Percentiles rank a stretch among this genome's conserved stretches.
phyloP scores from a whole-genome alignment of 2,797 vertebrate genomes.

The Oryzias sinensis region DNA sequence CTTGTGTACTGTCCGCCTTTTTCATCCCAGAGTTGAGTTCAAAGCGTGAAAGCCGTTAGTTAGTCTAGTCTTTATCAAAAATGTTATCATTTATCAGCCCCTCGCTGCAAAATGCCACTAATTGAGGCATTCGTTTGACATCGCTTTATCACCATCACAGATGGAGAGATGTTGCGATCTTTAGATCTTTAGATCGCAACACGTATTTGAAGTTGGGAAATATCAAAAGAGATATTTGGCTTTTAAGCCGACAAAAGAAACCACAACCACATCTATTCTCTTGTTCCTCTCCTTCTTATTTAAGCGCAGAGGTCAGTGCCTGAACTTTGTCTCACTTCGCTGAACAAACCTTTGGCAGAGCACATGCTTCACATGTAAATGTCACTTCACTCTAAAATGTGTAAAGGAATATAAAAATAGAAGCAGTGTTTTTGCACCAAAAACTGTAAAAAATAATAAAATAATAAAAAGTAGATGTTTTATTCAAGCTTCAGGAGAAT shows the following conservation, averaged over 20 bases:
- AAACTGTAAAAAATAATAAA: not conserved
- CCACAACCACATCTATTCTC: not conserved
- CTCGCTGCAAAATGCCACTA: too few species aligned
- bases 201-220: not conserved
- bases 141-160: too few species aligned
- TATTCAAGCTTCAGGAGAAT: not conserved
- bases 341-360: constrained; percentile 28
- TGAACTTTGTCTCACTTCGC: constrained; percentile 52
- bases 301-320: constrained; percentile 19
- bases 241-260: constrained; percentile 12
- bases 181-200: too few species aligned
- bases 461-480: not conserved
- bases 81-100: too few species aligned
- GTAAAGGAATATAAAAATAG: not conserved
- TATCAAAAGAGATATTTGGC: not conserved
- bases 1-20: too few species aligned
- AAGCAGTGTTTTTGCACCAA: not conserved
- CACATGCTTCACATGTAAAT: constrained; percentile 33
- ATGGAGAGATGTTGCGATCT: too few species aligned
- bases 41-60: too few species aligned
- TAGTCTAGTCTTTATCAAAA: too few species aligned
- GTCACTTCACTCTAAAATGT: constrained; percentile 22
- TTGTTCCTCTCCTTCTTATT: constrained; percentile 44
- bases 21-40: too few species aligned
- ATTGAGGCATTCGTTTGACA: too few species aligned